A percentile compares a stretch with the other conserved stretches of the same genome.
Conservation (phyloP, 2,797 vertebrate species). For the Cottoperca gobio region DNA sequence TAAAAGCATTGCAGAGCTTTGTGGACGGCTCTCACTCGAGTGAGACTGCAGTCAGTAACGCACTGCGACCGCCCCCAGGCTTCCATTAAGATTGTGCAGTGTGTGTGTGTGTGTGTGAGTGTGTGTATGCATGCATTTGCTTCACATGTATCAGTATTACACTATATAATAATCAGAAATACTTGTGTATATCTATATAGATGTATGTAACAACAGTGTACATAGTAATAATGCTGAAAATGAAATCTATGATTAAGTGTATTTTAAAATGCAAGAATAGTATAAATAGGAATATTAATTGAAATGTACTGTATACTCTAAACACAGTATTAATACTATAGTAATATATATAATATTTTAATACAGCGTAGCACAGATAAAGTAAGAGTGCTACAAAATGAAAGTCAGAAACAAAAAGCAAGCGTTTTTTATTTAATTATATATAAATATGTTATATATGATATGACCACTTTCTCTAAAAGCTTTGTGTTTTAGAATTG, state of each 20-base stretch:
- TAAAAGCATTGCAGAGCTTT: conserved; percentile 40
- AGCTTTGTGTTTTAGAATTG: not conserved
- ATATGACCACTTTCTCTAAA: not conserved
- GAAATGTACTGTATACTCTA: no score
- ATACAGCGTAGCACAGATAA: not conserved
- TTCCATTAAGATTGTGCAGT: conserved; percentile 70
- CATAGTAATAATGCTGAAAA: no score
- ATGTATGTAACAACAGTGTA: no score
- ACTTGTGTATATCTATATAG: no score
- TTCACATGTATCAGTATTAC: not conserved
- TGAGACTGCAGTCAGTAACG: conserved; percentile 23
- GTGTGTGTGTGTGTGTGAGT: not conserved
- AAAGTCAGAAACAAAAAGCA: not conserved
- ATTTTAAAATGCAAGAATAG: no score
- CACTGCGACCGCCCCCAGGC: conserved; percentile 50
- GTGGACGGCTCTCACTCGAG: conserved; percentile 42
- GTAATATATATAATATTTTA: no score
- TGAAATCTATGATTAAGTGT: no score
- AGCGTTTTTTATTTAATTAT: not conserved
- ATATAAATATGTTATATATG: no score
- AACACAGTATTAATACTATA: no score
- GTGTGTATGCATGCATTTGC: conserved; percentile 11
- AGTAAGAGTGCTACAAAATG: not conserved
- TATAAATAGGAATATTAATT: no score
- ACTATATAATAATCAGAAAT: not conserved